Base-by-base conservation (phyloP, 2,797 vertebrate genomes). In the Coendou prehensilis region DNA sequence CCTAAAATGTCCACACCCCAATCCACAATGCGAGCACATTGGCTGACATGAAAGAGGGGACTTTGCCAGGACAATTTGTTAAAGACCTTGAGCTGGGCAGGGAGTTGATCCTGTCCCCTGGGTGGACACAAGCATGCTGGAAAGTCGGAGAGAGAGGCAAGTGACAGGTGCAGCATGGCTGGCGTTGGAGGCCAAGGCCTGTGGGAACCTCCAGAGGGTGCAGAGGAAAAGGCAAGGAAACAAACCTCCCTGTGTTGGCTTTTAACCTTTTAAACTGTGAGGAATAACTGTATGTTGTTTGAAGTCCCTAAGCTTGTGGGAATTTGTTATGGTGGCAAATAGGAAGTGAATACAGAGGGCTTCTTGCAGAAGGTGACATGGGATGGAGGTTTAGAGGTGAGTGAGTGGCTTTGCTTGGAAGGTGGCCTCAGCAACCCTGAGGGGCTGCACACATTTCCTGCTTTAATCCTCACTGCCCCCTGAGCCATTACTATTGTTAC, bases 171-270 rank as follows among this genome's bases (percentile, higher is more conserved):
- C 20, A n/a, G 4, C 41, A n/a, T 59, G 22, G 9, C 8, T 4
- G n/a, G 23, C 18, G 6, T 14, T 56, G 80, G n/a, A 71, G 54
- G 57, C 33, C 50, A 23, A 41, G 33, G 22, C 17, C 11, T 30
- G 8, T 54, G 33, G 59, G 52, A 0, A 33, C n/a, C 17, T 93
- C 67, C 17, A 67, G 33, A 57, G 57, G 20, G 23, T 75, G 45
- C 10, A 75, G 41, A 47, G 9, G 6, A 41, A 37, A 87, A 59
- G 64, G 57, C 22, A 9, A 28, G 33, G 57, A 37, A 61, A 37
- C 4, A 13, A 15, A 14, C 7, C 41, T 37, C 14, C 6, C 18
- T 0, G 0, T 23, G 63, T 9, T 22, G n/a, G 33, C 30, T 90
- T 89, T 45, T 47, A 11, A 64, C 13, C 37, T 3, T 9, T 69